Conservation (phyloP, 2,113 vertebrate genomes). For the Myrmecophaga tridactyla region DNA sequence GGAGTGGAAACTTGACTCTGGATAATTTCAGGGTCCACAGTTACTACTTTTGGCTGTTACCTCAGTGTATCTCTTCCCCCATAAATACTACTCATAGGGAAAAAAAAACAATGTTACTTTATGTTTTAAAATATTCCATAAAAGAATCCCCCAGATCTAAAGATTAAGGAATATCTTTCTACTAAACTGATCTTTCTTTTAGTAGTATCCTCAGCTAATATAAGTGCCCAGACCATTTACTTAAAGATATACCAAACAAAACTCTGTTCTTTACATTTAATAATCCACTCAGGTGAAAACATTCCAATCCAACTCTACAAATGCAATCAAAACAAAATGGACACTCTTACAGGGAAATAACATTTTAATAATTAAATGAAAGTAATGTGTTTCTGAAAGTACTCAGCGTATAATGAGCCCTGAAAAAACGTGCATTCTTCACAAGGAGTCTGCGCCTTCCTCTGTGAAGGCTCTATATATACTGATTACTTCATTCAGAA, state of each 20-base stretch:
- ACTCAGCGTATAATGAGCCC: neutral
- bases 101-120: neutral
- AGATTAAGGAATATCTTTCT: neutral
- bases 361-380: neutral
- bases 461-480: neutral
- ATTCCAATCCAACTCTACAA: neutral
- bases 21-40: neutral
- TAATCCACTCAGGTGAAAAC: neutral
- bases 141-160: neutral
- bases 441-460: neutral
- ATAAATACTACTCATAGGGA: neutral
- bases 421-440: neutral
- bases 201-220: neutral
- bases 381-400: neutral
- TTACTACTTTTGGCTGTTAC: neutral
- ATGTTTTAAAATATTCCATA: neutral
- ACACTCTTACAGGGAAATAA: neutral
- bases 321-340: constrained; percentile 4
- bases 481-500: neutral
- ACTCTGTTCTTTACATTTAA: neutral
- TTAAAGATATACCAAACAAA: neutral
- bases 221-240: neutral
- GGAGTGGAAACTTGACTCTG: neutral
- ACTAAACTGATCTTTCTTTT: neutral
- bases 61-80: neutral